Conservation (phyloP, 2,888 invertebrate species). For the Temnothorax ravouxi region DNA sequence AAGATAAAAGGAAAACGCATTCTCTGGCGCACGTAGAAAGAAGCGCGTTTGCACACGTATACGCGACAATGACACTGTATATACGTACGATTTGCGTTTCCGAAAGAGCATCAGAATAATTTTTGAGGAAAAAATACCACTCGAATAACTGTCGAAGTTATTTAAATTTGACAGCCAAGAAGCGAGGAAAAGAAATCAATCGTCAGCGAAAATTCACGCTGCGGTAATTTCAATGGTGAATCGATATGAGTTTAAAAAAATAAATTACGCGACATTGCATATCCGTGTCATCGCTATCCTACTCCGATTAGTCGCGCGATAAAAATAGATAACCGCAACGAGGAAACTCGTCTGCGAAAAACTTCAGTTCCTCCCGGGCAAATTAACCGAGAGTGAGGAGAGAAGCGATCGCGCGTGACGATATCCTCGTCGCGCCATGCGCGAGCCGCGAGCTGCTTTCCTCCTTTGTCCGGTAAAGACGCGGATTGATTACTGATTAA, state of each 20-base stretch:
- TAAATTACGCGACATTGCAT: not conserved
- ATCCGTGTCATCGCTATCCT: not conserved
- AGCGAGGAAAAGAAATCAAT: not conserved
- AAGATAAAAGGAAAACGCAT: constrained; percentile 18
- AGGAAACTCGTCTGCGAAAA: constrained; percentile 17
- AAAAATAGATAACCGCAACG: constrained; percentile 22
- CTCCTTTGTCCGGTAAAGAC: constrained; percentile 47
- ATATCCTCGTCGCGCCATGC: constrained; percentile 28
- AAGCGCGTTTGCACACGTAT: not conserved
- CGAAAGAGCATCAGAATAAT: not conserved
- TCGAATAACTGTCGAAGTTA: not conserved
- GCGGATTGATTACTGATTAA: constrained; percentile 61
- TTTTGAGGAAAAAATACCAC: not conserved
- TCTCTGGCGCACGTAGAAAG: not conserved
- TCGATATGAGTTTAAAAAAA: not conserved
- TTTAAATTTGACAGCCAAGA: not conserved
- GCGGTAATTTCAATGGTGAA: not conserved
- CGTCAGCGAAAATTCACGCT: not conserved
- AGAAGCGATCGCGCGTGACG: constrained; percentile 10
- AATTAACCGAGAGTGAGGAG: not conserved
- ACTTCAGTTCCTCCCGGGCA: not conserved
- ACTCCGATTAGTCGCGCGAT: not conserved
- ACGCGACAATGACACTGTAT: not conserved
- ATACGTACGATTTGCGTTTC: not conserved
- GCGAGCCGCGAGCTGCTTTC: constrained; percentile 33